A percentile compares a stretch with the other conserved stretches of the same genome.
Conservation (phyloP, 2,888 invertebrate species). For the Chrysotoxum bicinctum region DNA sequence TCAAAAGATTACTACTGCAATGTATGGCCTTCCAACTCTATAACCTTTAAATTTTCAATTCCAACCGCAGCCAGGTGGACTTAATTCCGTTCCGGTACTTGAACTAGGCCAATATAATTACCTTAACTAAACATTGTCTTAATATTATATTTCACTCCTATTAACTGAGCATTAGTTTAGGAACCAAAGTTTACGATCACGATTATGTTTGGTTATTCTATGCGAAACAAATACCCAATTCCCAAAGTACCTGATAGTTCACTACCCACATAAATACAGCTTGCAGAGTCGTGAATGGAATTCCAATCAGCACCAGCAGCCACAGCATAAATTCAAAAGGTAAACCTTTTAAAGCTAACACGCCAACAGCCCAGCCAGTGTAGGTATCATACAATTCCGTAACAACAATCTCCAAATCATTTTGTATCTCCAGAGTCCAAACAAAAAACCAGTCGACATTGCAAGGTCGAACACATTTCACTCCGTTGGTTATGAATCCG, state of each 20-base stretch:
- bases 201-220: slow-evolving; percentile 24
- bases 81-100: neutral
- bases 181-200: slow-evolving; percentile 54
- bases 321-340: slow-evolving; percentile 42
- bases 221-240: slow-evolving; percentile 34
- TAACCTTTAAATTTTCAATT: neutral
- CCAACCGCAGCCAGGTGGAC: neutral
- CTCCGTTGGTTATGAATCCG: slow-evolving; percentile 33
- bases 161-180: slow-evolving; percentile 19
- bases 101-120: slow-evolving; percentile 9
- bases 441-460: slow-evolving; percentile 66
- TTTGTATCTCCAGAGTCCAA: slow-evolving; percentile 12
- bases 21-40: neutral
- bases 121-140: neutral
- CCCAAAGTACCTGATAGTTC: slow-evolving; percentile 56
- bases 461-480: slow-evolving; percentile 68
- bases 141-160: neutral
- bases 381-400: slow-evolving; percentile 6
- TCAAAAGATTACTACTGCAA: neutral
- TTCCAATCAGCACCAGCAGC: slow-evolving; percentile 42
- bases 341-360: slow-evolving; percentile 48
- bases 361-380: neutral
- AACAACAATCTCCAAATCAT: slow-evolving; percentile 60
- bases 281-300: slow-evolving; percentile 42
- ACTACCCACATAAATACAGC: slow-evolving; percentile 37